Base-by-base conservation (phyloP, 2,113 vertebrate genomes). In the Zapornia atra region DNA sequence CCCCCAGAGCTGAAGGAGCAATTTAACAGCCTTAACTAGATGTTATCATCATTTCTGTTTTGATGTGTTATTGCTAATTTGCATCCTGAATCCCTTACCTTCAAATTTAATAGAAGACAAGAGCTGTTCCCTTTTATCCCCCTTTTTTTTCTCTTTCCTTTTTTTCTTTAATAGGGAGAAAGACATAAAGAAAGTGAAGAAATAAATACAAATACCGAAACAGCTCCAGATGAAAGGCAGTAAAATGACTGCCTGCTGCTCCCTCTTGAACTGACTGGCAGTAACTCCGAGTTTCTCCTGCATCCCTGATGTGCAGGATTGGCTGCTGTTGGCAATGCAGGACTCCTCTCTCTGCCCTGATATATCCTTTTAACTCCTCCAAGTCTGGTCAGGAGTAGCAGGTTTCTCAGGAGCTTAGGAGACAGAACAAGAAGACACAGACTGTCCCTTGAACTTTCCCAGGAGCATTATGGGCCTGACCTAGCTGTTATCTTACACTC, bases 1-100 rank as follows among this genome's bases (percentile, higher is more conserved):
- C 68, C 25, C 59, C n/a, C n/a, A 80, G 95, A 97, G 85, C 85
- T 84, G 7, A 94, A 97, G 91, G 79, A 97, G 65, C 76, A 89
- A 66, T 98, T 98, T 95, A 96, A 76, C 84, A 90, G 29, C 71
- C 79, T 97, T 97, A 98, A 98, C 96, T 97, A 94, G 93, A 96
- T 72, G 61, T 87, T 94, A 97, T 94, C 86, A 94, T 95, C 38
- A 68, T 96, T 95, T 93, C 83, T 92, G 88, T 90, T 97, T 94
- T 96, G 96, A 96, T 94, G 92, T 83, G 83, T 94, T 87, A 88
- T 91, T 90, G 94, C 78, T 96, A 96, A 98, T 98, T 97, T 60
- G 66, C 96, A 97, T 97, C 95, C 53, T 5, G 94, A 97, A 96
- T 96, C 90, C 50, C 89, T 79, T 96, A 95, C 92, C 95, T 96